Evolutionary conservation across 2,797 vertebrate species (phyloP).

Genomic region (Microcaecilia unicolor): DNA sequence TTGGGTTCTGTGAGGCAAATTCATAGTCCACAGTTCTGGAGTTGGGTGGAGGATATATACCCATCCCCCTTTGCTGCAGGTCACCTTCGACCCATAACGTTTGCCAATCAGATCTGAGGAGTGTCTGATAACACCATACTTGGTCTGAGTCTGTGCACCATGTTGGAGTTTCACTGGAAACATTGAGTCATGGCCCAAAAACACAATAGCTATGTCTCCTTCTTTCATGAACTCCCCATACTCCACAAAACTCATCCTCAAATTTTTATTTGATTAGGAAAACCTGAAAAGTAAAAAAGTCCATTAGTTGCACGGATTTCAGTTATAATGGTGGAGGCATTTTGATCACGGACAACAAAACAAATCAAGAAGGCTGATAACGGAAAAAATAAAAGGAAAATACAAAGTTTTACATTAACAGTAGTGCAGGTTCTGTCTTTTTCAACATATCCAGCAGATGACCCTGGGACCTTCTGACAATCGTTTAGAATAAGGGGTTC

Average conservation of each 20-base stretch:
- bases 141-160: conserved; percentile 85
- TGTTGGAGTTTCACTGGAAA: conserved; percentile 81
- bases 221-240: conserved; percentile 78
- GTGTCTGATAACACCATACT: conserved; percentile 86
- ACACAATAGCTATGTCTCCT: conserved; percentile 85
- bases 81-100: conserved; percentile 86
- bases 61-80: conserved; percentile 92
- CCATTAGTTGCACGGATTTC: too few species aligned
- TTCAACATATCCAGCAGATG: too few species aligned
- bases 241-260: conserved; percentile 85
- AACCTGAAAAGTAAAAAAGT: too few species aligned
- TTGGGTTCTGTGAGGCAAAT: conserved; percentile 89
- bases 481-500: too few species aligned
- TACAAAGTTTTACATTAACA: too few species aligned
- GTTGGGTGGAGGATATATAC: conserved; percentile 90
- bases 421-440: too few species aligned
- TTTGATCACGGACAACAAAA: too few species aligned
- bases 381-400: too few species aligned
- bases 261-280: too few species aligned
- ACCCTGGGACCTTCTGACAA: too few species aligned
- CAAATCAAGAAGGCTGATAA: too few species aligned
- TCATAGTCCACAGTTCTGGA: conserved; percentile 88
- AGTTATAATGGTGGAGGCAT: too few species aligned
- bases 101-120: conserved; percentile 85
- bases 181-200: conserved; percentile 80